Percentiles rank a stretch among this genome's conserved stretches.
Evolutionary conservation across 1,140 invertebrate species (phyloP).

Genomic region (Zaprionus davidi): DNA sequence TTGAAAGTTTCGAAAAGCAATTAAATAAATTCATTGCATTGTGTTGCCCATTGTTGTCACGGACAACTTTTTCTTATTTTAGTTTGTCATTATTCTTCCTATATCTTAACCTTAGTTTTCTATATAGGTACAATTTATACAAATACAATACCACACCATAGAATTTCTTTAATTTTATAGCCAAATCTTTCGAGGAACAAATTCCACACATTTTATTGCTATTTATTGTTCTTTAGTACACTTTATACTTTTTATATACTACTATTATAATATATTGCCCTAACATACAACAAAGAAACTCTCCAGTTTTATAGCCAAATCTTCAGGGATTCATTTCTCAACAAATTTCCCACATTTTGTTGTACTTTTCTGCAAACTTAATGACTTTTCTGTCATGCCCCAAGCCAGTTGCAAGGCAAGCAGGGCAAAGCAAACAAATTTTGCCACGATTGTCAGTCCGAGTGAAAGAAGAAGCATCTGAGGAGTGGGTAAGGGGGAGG

Average conservation of each 20-base stretch:
- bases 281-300: background rate
- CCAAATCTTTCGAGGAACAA: no score
- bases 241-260: background rate
- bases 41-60: no score
- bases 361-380: constrained; percentile 14
- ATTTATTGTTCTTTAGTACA: no score
- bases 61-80: no score
- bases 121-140: no score
- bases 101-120: no score
- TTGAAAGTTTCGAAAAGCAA: no score
- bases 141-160: no score
- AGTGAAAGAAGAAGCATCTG: background rate
- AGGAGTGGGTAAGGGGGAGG: background rate
- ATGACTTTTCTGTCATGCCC: constrained; percentile 19
- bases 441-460: constrained; percentile 20
- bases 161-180: no score
- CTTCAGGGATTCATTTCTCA: background rate
- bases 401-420: background rate
- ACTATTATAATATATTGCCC: background rate
- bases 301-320: constrained; percentile 1
- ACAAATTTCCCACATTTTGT: background rate
- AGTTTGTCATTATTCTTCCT: no score
- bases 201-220: no score
- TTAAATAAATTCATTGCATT: no score
- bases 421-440: constrained; percentile 29